These are phyloP conservation scores for Ophioninae sp. DNA, from an alignment of 2,888 invertebrate species.

Conservation along the genomic window DNA sequence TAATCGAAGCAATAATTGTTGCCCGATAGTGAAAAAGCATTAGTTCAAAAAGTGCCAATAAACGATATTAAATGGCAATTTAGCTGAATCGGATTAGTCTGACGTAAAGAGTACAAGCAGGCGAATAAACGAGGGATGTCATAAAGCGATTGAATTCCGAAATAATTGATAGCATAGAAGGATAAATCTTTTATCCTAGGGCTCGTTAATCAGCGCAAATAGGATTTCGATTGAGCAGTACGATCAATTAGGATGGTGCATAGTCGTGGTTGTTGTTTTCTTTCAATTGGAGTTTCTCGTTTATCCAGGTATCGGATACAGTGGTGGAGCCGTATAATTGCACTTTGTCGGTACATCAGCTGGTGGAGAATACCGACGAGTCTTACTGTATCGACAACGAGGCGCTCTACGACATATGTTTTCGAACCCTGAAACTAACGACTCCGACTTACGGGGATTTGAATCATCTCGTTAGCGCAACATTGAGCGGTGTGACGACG, in stretches of 20 bases:
- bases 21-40: too few relatives aligned
- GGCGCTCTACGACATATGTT: slow-evolving; percentile 86
- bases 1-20: too few relatives aligned
- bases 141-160: too few relatives aligned
- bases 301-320: slow-evolving; percentile 83
- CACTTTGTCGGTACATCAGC: slow-evolving; percentile 84
- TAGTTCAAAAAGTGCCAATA: too few relatives aligned
- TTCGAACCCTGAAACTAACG: slow-evolving; percentile 84
- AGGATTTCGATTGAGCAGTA: not conserved
- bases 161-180: too few relatives aligned
- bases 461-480: slow-evolving; percentile 84
- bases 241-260: not conserved
- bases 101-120: too few relatives aligned
- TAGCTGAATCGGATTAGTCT: too few relatives aligned
- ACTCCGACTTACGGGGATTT: slow-evolving; percentile 87
- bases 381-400: slow-evolving; percentile 86
- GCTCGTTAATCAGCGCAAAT: not conserved
- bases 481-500: slow-evolving; percentile 83
- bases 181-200: too few relatives aligned
- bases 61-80: too few relatives aligned
- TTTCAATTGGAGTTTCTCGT: not conserved
- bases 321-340: slow-evolving; percentile 86
- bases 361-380: slow-evolving; percentile 86
- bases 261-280: not conserved
- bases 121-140: too few relatives aligned